Evolutionary conservation across 2,113 vertebrate species (phyloP).

Genomic region (Lophura nycthemera): DNA sequence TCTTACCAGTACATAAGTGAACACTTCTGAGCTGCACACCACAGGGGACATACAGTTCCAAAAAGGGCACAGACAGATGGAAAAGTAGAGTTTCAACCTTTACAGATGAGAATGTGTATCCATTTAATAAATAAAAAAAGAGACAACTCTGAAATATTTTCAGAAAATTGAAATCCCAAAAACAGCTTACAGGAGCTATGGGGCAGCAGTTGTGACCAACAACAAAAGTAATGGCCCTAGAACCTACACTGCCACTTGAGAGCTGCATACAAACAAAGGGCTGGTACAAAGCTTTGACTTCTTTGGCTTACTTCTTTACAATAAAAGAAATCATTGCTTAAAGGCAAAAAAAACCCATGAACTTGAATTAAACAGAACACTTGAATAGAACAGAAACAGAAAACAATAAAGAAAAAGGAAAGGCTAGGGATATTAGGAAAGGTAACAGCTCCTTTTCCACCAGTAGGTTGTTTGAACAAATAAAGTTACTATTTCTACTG

Average conservation of each 20-base stretch:
- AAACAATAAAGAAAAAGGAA: neutral
- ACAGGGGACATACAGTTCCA: constrained; percentile 69
- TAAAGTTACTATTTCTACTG: neutral
- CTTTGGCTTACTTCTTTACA: constrained; percentile 38
- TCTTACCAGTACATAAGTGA: constrained; percentile 43
- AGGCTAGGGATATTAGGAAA: neutral
- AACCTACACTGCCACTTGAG: constrained; percentile 31
- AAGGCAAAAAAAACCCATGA: constrained; percentile 36
- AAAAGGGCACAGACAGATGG: constrained; percentile 67
- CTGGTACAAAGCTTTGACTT: constrained; percentile 32
- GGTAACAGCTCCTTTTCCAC: neutral
- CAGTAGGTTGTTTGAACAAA: neutral
- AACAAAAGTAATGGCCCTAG: constrained; percentile 42
- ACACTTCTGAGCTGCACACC: constrained; percentile 52
- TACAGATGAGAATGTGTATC: constrained; percentile 60
- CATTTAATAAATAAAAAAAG: constrained; percentile 41
- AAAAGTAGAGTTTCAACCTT: constrained; percentile 72
- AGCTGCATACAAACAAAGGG: constrained; percentile 38
- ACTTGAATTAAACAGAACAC: constrained; percentile 18
- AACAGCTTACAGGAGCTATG: neutral
- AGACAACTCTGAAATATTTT: constrained; percentile 65
- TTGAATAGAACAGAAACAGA: neutral
- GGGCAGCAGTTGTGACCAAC: neutral
- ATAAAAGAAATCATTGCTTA: constrained; percentile 37
- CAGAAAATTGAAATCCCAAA: constrained; percentile 47